A percentile compares a stretch with the other conserved stretches of the same genome.
phyloP scores from a whole-genome alignment of 2,797 vertebrate genomes.

The Scomberomorus guttatus region DNA sequence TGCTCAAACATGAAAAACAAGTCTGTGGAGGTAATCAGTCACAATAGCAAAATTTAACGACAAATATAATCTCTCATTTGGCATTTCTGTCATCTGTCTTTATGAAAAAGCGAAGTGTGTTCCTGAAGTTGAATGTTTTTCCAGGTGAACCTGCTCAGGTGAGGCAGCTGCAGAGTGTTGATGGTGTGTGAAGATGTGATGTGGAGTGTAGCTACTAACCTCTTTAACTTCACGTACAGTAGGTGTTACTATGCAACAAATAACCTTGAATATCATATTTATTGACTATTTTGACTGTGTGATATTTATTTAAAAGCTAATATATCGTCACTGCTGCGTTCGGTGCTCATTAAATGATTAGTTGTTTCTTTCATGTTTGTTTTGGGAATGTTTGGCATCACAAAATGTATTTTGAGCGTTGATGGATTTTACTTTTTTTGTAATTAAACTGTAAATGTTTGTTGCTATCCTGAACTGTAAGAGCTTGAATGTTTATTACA shows the following conservation, averaged over 20 bases:
- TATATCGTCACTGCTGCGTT: slow-evolving; percentile 50
- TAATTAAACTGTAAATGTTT: slow-evolving; percentile 34
- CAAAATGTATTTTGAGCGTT: slow-evolving; percentile 38
- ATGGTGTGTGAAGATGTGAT: slow-evolving; percentile 4
- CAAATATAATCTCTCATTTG: too few species aligned
- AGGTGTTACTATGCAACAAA: slow-evolving; percentile 23
- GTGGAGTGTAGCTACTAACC: slow-evolving; percentile 25
- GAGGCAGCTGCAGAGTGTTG: background rate
- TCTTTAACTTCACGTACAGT: slow-evolving; percentile 6
- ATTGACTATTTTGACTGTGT: slow-evolving; percentile 40
- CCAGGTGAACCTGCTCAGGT: slow-evolving; percentile 23
- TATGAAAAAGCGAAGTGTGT: background rate
- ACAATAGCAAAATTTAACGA: too few species aligned
- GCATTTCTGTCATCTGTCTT: too few species aligned
- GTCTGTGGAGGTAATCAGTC: background rate
- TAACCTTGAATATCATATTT: slow-evolving; percentile 55
- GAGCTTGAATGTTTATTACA: slow-evolving; percentile 33
- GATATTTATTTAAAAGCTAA: slow-evolving; percentile 61
- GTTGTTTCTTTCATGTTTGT: slow-evolving; percentile 14
- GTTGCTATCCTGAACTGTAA: slow-evolving; percentile 5
- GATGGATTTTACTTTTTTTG: slow-evolving; percentile 34
- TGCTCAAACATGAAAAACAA: background rate
- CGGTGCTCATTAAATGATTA: slow-evolving; percentile 29
- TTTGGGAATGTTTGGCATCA: slow-evolving; percentile 44
- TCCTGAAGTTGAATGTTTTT: background rate